These are phyloP conservation scores for Pampusana beccarii DNA, from an alignment of 2,113 vertebrate genomes.

Conservation along the genomic window DNA sequence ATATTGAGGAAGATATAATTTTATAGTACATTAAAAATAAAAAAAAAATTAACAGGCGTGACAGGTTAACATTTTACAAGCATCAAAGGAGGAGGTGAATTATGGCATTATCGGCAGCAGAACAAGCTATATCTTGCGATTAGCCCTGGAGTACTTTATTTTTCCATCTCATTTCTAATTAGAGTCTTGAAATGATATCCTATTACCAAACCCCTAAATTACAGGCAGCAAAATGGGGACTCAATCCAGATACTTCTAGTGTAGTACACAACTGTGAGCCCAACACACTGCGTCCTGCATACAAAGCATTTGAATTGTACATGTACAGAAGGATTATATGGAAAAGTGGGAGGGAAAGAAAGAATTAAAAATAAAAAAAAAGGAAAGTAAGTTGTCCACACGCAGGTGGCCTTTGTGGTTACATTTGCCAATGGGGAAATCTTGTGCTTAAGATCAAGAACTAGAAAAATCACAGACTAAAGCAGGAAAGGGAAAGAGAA, in stretches of 20 bases:
- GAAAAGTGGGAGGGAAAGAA: background rate
- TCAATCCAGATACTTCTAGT: background rate
- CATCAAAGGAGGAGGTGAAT: slow-evolving; percentile 40
- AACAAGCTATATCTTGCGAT: background rate
- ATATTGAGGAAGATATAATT: slow-evolving; percentile 54
- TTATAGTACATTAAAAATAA: slow-evolving; percentile 62
- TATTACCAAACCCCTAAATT: slow-evolving; percentile 21
- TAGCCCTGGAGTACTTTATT: slow-evolving; percentile 37
- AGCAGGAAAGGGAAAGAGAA: background rate
- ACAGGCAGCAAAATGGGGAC: background rate
- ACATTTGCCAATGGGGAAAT: background rate
- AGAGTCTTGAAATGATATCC: slow-evolving; percentile 37
- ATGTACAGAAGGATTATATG: background rate
- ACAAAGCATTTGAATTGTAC: background rate
- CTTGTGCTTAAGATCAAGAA: background rate
- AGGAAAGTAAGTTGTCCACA: background rate
- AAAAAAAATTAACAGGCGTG: slow-evolving; percentile 33
- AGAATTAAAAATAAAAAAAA: background rate
- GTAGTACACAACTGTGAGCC: background rate
- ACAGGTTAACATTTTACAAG: slow-evolving; percentile 54
- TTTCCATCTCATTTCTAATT: slow-evolving; percentile 52
- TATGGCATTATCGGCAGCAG: background rate
- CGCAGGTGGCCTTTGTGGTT: background rate
- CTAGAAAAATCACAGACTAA: background rate
- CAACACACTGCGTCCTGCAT: background rate